Base-by-base conservation (phyloP, 2,113 vertebrate species). In the Strix aluco region DNA sequence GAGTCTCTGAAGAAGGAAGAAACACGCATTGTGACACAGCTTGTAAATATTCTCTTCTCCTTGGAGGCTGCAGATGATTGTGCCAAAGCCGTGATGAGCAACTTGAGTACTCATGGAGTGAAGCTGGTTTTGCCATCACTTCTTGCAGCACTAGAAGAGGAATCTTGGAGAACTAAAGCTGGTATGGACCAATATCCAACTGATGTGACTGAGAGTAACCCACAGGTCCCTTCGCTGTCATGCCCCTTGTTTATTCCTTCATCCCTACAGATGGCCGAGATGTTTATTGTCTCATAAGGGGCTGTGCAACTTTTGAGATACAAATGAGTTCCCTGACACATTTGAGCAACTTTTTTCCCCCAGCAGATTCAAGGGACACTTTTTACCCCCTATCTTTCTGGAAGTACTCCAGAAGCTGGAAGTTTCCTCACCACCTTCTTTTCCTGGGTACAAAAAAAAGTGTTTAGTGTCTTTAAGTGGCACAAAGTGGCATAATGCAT, bases 101-200 rank as follows among this genome's bases (percentile, higher is more conserved):
- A 99, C 97, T 96, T 99, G 92, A 99, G 99, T 89, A 99, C 99
- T 95, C 99, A 99, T 0, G 99, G 99, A 2, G 99, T 99, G 94
- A 99, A 99, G 97, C 98, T 99, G 96, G 99, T 99, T 65, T 98
- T 99, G 67, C 99, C 99, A 7, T 99, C 99, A 3, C 98, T 99
- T 84, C 96, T 99, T 71, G 98, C 99, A 13, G 99, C 99, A 13
- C 98, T 99, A 23, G 99, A 99, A 97, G 99, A 99, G 93, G 99
- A 99, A 81, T 99, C 99, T 25, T 99, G 99, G 99, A 98, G 99
- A 88, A 99, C 99, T 61, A 99, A 99, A 99, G 99, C 99, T 72
- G 99, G 99, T 99, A 95, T 34, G 95, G 46, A 83, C 26, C 20
- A 12, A 16, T 58, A 17, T 13, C n/a, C 20, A 22, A 29, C 61